Evolutionary conservation across 2,888 invertebrate species (phyloP), one percentile per base, ranked within the genome.

Genomic region (Heliconius erato): DNA sequence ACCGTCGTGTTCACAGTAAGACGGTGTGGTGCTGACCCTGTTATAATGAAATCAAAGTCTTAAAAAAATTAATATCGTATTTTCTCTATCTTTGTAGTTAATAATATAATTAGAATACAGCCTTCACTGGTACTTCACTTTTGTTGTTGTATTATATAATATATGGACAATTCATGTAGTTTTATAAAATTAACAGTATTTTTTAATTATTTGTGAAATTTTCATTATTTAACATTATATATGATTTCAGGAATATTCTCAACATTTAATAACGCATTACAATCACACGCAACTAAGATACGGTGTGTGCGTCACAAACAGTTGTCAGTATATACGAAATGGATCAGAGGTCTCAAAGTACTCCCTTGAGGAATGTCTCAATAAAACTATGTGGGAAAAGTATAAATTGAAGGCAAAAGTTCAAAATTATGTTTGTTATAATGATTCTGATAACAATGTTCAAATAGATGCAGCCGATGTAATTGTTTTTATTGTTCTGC

Each of bases 261-360:
- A 89, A 2, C 86, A 92, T 80, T 90, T 83, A 83, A 65, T 89
- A n/a, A 93, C 92, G 85, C 94, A 94, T 86, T 94, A 89, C 86
- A 93, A 95, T 83, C 93, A 94, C 84, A 91, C 93, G 40, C 90
- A 92, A 88, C 89, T 94, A 85, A 92, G 93, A 79, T 87, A 94
- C 86, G 94, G 93, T 4, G 86, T 94, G 0, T 94, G 94, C 84
- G 91, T 93, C 0, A 91, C 90, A 11, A 86, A 83, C 14, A 90
- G 90, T 6, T 95, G 94, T 85, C 90, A 89, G 84, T 81, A 76
- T 49, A 82, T 80, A 81, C 65, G 79, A 79, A 85, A 87, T 80
- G 82, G 74, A 79, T 82, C 87, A 71, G 77, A 68, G 84, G 90
- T 87, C 88, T 87, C 91, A 87, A 83, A 80, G 23, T 40, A 67